Base-by-base conservation (phyloP, 2,888 invertebrate genomes). In the Ectemnius cavifrons region DNA sequence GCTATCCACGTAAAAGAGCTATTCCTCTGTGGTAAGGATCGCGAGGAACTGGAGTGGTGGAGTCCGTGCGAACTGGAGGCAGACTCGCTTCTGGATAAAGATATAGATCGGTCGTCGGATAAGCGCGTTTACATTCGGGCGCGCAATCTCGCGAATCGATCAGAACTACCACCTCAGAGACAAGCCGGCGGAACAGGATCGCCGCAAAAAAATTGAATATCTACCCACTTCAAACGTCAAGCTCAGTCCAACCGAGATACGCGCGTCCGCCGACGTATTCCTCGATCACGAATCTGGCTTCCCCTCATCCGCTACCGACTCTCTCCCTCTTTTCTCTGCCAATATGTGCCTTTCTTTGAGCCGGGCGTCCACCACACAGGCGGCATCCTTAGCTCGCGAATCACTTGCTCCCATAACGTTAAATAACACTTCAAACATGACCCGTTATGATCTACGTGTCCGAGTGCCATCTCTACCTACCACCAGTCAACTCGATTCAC, bases 151-250 rank as follows among this genome's bases (percentile, higher is more conserved):
- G 13, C 16, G 57, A 28, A 56, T 56, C 64, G 64, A 64, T 64
- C 57, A 56, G 64, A 66, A 75, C 71, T 68, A 67, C 67, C 68
- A 72, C 72, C 49, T 68, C 58, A 52, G 63, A 71, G 67, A 67
- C 71, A 58, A 37, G 37, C 67, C 27, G 11, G 49, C 71, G 73
- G 66, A 67, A 65, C 61, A 37, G 52, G 16, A 49, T 63, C 27
- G 49, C 49, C n/a, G 16, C 8, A 63, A 63, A 62, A 62, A 28
- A 49, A 59, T 66, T 16, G 52, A 52, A 52, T 52, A 52, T 52
- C 52, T 52, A 14, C n/a, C 52, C 16, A 16, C 52, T 14, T 52
- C 52, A 16, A 52, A 16, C 16, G 52, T 52, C 52, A 52, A 16
- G 16, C 14, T 52, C 52, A 16, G n/a, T 14, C 14, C 52, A 52